Evolutionary conservation across 2,888 invertebrate species (phyloP).

Genomic region (Nematopogon swammerdamellus): DNA sequence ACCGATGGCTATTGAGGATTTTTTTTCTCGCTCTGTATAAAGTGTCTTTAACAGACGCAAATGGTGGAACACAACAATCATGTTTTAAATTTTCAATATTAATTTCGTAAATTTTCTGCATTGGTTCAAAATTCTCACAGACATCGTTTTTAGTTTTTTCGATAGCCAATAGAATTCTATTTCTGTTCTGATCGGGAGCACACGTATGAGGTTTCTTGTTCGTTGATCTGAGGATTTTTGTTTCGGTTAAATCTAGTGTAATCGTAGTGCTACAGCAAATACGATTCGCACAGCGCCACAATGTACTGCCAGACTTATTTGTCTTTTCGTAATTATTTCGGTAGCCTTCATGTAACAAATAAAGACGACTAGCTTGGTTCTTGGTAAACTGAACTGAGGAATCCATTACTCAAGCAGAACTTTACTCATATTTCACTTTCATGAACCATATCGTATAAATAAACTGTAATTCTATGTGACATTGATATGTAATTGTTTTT

Average conservation of each 20-base stretch:
- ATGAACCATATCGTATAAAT: too few species aligned
- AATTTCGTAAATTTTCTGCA: conserved; percentile 5
- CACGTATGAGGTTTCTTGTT: conserved; percentile 5
- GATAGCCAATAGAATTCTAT: conserved; percentile 6
- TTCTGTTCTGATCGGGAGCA: conserved; percentile 6
- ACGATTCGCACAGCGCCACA: conserved; percentile 7
- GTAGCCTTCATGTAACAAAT: conserved; percentile 4
- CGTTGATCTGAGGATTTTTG: conserved; percentile 6
- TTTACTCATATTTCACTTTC: too few species aligned
- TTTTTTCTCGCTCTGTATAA: conserved; percentile 6
- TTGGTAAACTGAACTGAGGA: conserved; percentile 5
- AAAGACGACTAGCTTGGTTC: conserved; percentile 5
- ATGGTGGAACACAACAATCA: conserved; percentile 5
- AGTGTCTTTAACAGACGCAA: conserved; percentile 5
- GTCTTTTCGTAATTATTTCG: conserved; percentile 6
- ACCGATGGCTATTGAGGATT: conserved; percentile 4
- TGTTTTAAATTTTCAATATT: conserved; percentile 5
- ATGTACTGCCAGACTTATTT: conserved; percentile 6
- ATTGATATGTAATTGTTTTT: too few species aligned
- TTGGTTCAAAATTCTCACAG: conserved; percentile 6
- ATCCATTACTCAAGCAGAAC: conserved; percentile 3
- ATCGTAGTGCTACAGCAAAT: conserved; percentile 6
- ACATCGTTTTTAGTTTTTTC: conserved; percentile 6
- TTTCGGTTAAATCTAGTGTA: conserved; percentile 6
- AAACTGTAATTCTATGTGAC: too few species aligned